Conservation (phyloP, 1,140 invertebrate species). For the Venustaconcha ellipsiformis region DNA sequence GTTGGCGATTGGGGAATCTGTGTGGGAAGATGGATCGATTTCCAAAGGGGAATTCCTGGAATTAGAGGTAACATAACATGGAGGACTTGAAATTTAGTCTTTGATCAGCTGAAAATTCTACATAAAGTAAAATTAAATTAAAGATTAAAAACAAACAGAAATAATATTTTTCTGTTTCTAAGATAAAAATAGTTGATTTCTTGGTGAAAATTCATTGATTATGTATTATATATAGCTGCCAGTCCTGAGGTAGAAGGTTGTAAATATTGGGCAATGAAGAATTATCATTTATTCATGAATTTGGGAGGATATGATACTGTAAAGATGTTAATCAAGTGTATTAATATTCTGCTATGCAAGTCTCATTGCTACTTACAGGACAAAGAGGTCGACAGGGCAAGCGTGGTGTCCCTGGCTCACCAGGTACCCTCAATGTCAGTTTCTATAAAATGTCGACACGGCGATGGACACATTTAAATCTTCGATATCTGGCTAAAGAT, state of each 20-base stretch:
- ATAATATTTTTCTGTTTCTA: background rate
- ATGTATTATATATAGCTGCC: too few species aligned
- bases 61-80: slow-evolving; percentile 3
- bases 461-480: background rate
- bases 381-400: slow-evolving; percentile 11
- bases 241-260: background rate
- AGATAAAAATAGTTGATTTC: too few species aligned
- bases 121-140: too few species aligned
- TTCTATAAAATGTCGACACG: background rate
- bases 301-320: background rate
- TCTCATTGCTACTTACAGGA: background rate
- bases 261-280: background rate
- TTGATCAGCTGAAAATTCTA: too few species aligned
- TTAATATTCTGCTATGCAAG: background rate
- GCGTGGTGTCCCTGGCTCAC: slow-evolving; percentile 41
- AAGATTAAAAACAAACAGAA: background rate
- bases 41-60: slow-evolving; percentile 40
- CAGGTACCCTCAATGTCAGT: slow-evolving; percentile 42
- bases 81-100: too few species aligned
- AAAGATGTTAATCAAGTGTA: background rate
- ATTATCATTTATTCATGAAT: background rate
- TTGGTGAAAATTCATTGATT: too few species aligned
- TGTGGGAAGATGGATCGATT: slow-evolving; percentile 50
- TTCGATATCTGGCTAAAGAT: background rate
- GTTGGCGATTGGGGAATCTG: slow-evolving; percentile 60